Conservation (phyloP, 1,140 invertebrate species). For the Eurosta solidaginis region DNA sequence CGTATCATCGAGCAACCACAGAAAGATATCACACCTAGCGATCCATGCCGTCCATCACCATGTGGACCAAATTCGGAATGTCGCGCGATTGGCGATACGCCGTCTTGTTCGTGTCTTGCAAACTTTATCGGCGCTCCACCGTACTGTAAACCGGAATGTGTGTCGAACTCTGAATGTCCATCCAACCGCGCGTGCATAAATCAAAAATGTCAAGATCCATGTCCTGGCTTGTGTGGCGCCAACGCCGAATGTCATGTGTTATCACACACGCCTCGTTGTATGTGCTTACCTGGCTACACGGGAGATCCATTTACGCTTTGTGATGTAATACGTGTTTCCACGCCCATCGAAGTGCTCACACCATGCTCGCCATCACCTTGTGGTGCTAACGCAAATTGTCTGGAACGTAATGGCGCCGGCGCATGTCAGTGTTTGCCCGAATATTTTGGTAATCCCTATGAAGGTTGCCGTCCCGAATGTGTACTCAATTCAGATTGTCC, state of each 20-base stretch:
- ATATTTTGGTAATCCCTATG: slow-evolving; percentile 75
- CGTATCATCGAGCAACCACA: slow-evolving; percentile 74
- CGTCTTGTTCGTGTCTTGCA: slow-evolving; percentile 71
- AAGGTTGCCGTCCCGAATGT: slow-evolving; percentile 76
- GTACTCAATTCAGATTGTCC: slow-evolving; percentile 74
- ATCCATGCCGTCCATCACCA: slow-evolving; percentile 74
- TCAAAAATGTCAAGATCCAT: slow-evolving; percentile 74
- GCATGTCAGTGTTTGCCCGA: slow-evolving; percentile 72
- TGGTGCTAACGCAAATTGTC: slow-evolving; percentile 76
- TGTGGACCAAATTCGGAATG: slow-evolving; percentile 78
- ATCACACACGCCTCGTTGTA: slow-evolving; percentile 74
- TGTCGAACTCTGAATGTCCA: slow-evolving; percentile 74
- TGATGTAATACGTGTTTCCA: slow-evolving; percentile 56
- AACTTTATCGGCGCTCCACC: slow-evolving; percentile 75
- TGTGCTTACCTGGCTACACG: slow-evolving; percentile 69
- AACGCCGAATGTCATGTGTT: slow-evolving; percentile 74
- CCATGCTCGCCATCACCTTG: slow-evolving; percentile 77
- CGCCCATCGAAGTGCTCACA: slow-evolving; percentile 60
- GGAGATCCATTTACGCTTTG: slow-evolving; percentile 76
- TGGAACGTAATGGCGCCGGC: slow-evolving; percentile 69
- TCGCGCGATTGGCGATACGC: slow-evolving; percentile 65
- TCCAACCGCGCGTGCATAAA: slow-evolving; percentile 71
- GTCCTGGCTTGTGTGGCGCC: slow-evolving; percentile 70
- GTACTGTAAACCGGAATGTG: slow-evolving; percentile 75
- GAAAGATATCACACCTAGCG: slow-evolving; percentile 67